Conservation (phyloP, 2,888 invertebrate genomes). For the Adelognathus sp. region DNA sequence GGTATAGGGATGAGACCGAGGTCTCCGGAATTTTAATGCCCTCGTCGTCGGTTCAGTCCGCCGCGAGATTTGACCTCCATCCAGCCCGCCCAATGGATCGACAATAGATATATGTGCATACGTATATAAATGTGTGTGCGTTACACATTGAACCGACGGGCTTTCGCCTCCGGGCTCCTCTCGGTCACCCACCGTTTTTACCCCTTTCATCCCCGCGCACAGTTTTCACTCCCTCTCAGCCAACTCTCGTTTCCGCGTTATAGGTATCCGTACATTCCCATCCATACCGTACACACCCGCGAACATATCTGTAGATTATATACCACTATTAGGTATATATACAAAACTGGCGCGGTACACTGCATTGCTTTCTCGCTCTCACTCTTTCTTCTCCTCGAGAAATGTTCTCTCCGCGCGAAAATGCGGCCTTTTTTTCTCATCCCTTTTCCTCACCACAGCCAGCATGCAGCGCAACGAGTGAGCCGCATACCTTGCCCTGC, state of each 20-base stretch:
- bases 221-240: not conserved
- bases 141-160: slow-evolving; percentile 18
- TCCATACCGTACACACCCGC: too few relatives aligned
- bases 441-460: not conserved
- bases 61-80: slow-evolving; percentile 60
- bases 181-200: slow-evolving; percentile 33
- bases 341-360: not conserved
- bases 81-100: slow-evolving; percentile 27
- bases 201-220: not conserved
- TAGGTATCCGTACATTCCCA: slow-evolving; percentile 6
- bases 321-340: slow-evolving; percentile 15
- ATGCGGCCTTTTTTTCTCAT: slow-evolving; percentile 4
- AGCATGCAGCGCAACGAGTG: not conserved
- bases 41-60: slow-evolving; percentile 53
- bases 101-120: slow-evolving; percentile 45
- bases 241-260: slow-evolving; percentile 16
- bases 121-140: too few relatives aligned
- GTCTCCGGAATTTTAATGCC: slow-evolving; percentile 58
- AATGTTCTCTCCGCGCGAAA: slow-evolving; percentile 39
- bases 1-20: slow-evolving; percentile 34
- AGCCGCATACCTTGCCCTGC: slow-evolving; percentile 2
- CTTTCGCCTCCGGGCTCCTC: slow-evolving; percentile 24
- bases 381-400: not conserved
- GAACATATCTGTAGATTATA: slow-evolving; percentile 9
- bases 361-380: slow-evolving; percentile 7